Evolutionary conservation across 2,113 vertebrate genomes (phyloP).

Genomic region (Bufo bufo): DNA sequence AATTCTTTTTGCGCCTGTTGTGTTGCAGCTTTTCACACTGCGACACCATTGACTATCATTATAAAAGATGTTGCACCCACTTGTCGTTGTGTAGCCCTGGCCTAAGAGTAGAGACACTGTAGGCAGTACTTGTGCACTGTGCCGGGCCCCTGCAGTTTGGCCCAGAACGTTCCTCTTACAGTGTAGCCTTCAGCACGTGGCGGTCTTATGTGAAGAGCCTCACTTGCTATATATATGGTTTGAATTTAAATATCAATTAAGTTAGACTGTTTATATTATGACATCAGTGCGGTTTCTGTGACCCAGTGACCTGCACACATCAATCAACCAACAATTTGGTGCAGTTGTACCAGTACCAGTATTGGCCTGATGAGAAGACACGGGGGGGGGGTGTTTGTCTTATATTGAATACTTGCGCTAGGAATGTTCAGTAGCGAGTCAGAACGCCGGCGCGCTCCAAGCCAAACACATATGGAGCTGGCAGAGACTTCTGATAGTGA

Average conservation of each 20-base stretch:
- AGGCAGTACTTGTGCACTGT: too few relatives aligned
- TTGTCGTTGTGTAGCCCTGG: too few relatives aligned
- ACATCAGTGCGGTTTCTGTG: conserved; percentile 34
- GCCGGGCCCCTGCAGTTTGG: too few relatives aligned
- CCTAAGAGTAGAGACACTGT: too few relatives aligned
- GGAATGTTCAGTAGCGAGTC: conserved; percentile 56
- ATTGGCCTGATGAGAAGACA: conserved; percentile 37
- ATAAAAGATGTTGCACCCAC: too few relatives aligned
- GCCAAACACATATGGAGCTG: conserved; percentile 55
- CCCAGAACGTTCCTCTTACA: too few relatives aligned
- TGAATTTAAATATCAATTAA: conserved; percentile 22
- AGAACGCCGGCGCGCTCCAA: conserved; percentile 21
- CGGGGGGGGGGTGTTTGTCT: conserved; percentile 48
- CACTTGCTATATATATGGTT: background rate
- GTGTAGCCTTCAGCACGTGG: background rate
- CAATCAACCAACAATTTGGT: conserved; percentile 35
- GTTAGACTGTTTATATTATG: conserved; percentile 11
- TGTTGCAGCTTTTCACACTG: too few relatives aligned
- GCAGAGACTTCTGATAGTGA: conserved; percentile 53
- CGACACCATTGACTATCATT: too few relatives aligned
- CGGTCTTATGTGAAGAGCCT: too few relatives aligned
- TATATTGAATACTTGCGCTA: conserved; percentile 35
- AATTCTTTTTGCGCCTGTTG: too few relatives aligned
- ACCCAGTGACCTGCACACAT: conserved; percentile 20
- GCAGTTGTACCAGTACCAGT: conserved; percentile 13